These are phyloP conservation scores for Paraescarpia echinospica DNA, from an alignment of 1,140 invertebrate genomes.

Conservation along the genomic window DNA sequence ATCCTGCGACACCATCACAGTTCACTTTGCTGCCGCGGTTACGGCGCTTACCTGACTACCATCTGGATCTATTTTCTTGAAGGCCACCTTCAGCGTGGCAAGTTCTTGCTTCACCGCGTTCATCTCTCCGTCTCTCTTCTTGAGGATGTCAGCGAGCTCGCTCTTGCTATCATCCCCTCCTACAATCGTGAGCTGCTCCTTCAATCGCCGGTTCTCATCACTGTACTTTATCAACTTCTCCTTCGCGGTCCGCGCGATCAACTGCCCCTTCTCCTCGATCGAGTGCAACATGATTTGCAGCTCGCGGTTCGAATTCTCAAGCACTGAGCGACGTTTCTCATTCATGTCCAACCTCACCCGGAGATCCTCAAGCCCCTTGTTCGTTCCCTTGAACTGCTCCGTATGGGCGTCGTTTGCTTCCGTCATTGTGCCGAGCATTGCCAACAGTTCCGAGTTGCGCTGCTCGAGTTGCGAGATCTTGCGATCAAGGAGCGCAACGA, in stretches of 20 bases:
- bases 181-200: not conserved
- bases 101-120: not conserved
- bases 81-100: not conserved
- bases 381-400: not conserved
- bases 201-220: slow-evolving; percentile 14
- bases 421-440: not conserved
- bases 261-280: slow-evolving; percentile 44
- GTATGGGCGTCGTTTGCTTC: not conserved
- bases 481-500: not conserved
- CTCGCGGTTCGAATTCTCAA: slow-evolving; percentile 26
- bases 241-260: slow-evolving; percentile 9
- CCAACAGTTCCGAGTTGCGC: not conserved
- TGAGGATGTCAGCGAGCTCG: slow-evolving; percentile 5
- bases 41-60: not conserved
- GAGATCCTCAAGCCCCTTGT: slow-evolving; percentile 27
- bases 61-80: not conserved
- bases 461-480: not conserved
- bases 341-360: slow-evolving; percentile 24
- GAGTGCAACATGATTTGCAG: slow-evolving; percentile 29
- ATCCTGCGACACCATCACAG: not conserved
- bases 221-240: slow-evolving; percentile 12
- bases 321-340: slow-evolving; percentile 22
- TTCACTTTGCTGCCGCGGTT: not conserved
- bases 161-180: not conserved
- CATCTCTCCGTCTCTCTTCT: not conserved